Conservation (phyloP, 2,797 vertebrate species). For the Eospalax fontanierii region DNA sequence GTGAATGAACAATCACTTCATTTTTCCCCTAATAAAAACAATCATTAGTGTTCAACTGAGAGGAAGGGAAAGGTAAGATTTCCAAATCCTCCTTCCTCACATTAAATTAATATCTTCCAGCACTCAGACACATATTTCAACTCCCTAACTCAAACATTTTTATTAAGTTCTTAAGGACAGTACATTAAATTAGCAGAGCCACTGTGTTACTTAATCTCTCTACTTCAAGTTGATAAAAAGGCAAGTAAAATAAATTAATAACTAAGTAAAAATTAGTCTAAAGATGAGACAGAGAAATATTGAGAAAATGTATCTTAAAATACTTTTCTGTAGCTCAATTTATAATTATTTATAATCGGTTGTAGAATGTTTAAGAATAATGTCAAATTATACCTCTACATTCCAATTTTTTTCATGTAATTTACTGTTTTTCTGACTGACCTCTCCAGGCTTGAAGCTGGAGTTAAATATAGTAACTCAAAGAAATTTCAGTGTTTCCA, state of each 20-base stretch:
- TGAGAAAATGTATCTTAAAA: slow-evolving; percentile 42
- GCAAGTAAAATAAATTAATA: slow-evolving; percentile 28
- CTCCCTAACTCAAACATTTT: slow-evolving; percentile 11
- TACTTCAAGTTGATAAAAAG: not conserved
- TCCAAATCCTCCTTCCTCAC: not conserved
- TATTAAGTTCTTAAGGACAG: not conserved
- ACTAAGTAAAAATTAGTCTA: slow-evolving; percentile 39
- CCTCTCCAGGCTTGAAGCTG: not conserved
- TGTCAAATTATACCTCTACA: slow-evolving; percentile 6
- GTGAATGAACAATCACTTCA: slow-evolving; percentile 7
- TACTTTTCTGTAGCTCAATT: not conserved
- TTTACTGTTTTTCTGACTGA: not conserved
- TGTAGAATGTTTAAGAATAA: not conserved
- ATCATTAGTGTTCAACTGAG: not conserved
- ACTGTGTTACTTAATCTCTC: not conserved
- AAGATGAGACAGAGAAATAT: not conserved
- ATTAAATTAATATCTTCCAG: not conserved
- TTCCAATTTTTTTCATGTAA: slow-evolving; percentile 43
- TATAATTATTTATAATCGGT: not conserved
- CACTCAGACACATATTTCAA: not conserved
- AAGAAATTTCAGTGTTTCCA: slow-evolving; percentile 45
- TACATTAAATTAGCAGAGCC: not conserved
- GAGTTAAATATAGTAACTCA: not conserved
- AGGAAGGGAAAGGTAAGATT: not conserved
- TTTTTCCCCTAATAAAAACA: not conserved